Conservation (phyloP, 1,140 invertebrate species). For the Halesus radiatus region DNA sequence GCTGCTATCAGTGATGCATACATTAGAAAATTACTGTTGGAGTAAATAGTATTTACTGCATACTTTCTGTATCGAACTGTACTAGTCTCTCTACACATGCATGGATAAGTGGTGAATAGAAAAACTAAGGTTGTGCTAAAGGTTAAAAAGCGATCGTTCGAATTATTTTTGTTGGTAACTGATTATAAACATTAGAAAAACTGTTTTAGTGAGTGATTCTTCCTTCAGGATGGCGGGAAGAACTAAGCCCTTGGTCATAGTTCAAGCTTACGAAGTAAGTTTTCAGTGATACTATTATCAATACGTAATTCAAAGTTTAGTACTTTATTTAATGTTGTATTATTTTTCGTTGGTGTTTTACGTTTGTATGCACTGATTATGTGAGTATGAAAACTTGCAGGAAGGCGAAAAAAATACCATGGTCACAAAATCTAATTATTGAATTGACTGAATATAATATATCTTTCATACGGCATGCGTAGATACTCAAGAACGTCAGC, state of each 20-base stretch:
- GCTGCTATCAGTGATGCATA: slow-evolving; percentile 40
- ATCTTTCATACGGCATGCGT: too few species aligned
- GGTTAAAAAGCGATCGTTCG: background rate
- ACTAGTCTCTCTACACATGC: background rate
- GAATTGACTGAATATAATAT: too few species aligned
- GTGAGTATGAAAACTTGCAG: too few species aligned
- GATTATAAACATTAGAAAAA: background rate
- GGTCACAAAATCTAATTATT: too few species aligned
- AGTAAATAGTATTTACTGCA: background rate
- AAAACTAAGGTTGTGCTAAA: background rate
- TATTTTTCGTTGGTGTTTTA: too few species aligned
- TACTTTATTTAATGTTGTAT: too few species aligned
- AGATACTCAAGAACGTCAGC: too few species aligned
- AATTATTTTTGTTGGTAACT: background rate
- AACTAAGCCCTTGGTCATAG: slow-evolving; percentile 50
- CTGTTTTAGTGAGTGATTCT: slow-evolving; percentile 20
- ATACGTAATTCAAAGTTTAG: too few species aligned
- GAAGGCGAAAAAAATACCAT: too few species aligned
- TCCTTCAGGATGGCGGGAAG: slow-evolving; percentile 47
- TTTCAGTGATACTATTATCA: background rate
- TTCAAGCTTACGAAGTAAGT: slow-evolving; percentile 55
- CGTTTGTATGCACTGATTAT: too few species aligned
- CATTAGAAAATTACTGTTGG: slow-evolving; percentile 33
- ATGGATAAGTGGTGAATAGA: background rate
- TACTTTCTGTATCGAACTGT: background rate